Conservation (phyloP, 2,888 invertebrate genomes). For the Julus scanicus region DNA sequence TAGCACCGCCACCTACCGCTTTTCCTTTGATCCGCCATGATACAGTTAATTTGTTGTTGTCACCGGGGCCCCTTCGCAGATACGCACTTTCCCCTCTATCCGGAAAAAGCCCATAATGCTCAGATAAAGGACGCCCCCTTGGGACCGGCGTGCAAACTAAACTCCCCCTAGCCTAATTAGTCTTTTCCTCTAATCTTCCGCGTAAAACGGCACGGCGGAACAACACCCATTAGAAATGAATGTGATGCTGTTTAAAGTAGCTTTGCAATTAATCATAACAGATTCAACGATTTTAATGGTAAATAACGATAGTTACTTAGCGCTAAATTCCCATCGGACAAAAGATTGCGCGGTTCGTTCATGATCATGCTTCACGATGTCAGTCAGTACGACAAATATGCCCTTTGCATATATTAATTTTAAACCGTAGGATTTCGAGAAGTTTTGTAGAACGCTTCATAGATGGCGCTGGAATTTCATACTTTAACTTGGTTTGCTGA, state of each 20-base stretch:
- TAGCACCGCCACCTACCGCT: neutral
- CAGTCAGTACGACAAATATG: neutral
- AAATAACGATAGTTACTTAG: neutral
- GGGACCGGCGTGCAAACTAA: neutral
- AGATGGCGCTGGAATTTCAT: neutral
- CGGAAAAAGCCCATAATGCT: slow-evolving; percentile 11
- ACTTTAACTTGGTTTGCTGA: no score
- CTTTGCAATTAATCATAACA: slow-evolving; percentile 2
- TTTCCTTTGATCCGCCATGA: slow-evolving; percentile 1
- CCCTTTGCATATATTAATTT: neutral
- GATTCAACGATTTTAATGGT: neutral
- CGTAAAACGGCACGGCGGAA: neutral
- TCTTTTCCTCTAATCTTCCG: slow-evolving; percentile 2
- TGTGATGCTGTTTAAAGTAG: neutral
- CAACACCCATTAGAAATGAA: neutral
- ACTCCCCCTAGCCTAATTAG: slow-evolving; percentile 2
- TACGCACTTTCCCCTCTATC: neutral
- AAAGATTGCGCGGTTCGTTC: neutral
- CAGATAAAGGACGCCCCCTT: slow-evolving; percentile 18
- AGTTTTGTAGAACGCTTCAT: neutral
- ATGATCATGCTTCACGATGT: no score
- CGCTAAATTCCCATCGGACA: neutral
- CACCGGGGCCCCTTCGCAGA: neutral
- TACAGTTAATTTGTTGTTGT: slow-evolving; percentile 11
- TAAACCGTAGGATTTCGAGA: no score